Base-by-base conservation (phyloP, 1,140 invertebrate genomes). In the Reticulitermes speratus region DNA sequence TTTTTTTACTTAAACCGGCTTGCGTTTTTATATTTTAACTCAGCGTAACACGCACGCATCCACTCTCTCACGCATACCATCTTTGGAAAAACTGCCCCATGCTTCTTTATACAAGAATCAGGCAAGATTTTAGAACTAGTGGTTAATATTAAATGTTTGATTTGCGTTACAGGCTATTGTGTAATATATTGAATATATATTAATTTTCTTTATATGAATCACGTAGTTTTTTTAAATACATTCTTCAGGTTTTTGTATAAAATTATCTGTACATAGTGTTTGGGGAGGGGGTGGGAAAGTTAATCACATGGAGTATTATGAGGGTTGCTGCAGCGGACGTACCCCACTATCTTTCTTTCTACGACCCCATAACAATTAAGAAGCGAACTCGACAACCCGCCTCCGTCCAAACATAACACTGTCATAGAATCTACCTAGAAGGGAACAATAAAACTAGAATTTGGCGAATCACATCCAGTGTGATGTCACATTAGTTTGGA, bases 191-290 rank as follows among this genome's bases (percentile, higher is more conserved):
- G 25, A 25, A 75, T 75, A 75, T 75, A 75, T 75, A 30, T 75
- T 30, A 11, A 75, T 75, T 30, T 30, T 75, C 65, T 75, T 75
- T n/a, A 75, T 75, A n/a, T 75, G 65, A 75, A n/a, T 75, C 65
- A 75, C 65, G 65, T 75, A 65, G 59, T 65, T 65, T 65, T 75
- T 75, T 75, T n/a, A 30, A n/a, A n/a, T 75, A 75, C 8, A 75
- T 75, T 75, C 65, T 75, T 75, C n/a, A 14, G 59, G 6, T 75
- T 75, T 75, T 75, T 75, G 65, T 75, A 75, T 75, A 75, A 75
- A 75, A 75, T 75, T 30, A 75, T 75, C 65, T 75, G 65, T 75
- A 75, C 65, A 75, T 75, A 75, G 25, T 75, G n/a, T 75, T 75
- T 75, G 65, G 25, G n/a, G 65, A 6, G 65, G 65, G 25, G 14